Evolutionary conservation across 2,888 invertebrate species (phyloP).

Genomic region (Nymphalis polychloros): DNA sequence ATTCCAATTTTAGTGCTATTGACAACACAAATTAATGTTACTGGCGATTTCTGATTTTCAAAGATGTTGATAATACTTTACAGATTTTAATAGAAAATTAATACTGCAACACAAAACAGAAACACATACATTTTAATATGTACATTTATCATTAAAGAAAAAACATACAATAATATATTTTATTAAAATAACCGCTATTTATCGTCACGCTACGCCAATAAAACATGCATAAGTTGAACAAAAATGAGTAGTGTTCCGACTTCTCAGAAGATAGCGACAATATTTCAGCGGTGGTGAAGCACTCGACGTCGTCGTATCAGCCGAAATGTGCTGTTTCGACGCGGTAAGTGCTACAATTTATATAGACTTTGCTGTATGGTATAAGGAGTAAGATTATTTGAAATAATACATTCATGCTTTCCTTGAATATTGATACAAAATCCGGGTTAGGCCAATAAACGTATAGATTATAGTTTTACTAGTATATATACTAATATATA

Average conservation of each 20-base stretch:
- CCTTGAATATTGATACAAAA: not conserved
- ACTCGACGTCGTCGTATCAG: constrained; percentile 59
- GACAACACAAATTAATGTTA: not conserved
- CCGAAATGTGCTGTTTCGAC: constrained; percentile 76
- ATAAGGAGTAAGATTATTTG: constrained; percentile 37
- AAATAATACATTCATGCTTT: not conserved
- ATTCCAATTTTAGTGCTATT: not conserved
- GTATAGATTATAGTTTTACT: no score
- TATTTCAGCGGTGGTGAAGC: constrained; percentile 71
- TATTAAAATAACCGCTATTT: not conserved
- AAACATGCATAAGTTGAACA: constrained; percentile 16
- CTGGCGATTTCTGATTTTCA: not conserved
- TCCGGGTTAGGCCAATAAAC: not conserved
- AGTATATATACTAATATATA: no score
- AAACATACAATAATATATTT: no score
- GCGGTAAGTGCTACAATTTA: constrained; percentile 75
- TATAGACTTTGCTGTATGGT: constrained; percentile 58
- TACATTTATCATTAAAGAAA: no score
- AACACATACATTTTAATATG: no score
- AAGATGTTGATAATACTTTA: no score
- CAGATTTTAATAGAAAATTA: no score
- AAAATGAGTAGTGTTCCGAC: constrained; percentile 13
- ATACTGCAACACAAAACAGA: no score
- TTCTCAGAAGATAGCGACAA: constrained; percentile 57
- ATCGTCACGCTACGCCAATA: constrained; percentile 18